Evolutionary conservation across 2,113 vertebrate genomes (phyloP).

Genomic region (Corythornis cristatus): DNA sequence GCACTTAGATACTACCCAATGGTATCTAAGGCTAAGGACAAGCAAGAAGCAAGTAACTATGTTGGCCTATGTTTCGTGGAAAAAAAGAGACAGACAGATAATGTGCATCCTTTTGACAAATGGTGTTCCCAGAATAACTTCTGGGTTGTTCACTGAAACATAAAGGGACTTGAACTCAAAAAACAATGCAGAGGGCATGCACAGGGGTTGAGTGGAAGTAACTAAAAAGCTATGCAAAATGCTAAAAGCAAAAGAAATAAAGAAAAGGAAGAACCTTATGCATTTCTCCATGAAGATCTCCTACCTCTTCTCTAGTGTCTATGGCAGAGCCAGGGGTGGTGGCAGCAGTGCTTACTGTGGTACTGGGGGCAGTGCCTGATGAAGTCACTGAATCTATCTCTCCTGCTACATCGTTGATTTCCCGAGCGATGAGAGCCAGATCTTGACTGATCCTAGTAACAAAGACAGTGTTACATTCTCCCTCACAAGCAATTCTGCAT

Average conservation of each 20-base stretch:
- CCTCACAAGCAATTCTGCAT: not conserved
- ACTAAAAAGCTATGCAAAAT: constrained; percentile 74
- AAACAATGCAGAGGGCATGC: constrained; percentile 68
- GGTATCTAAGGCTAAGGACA: constrained; percentile 46
- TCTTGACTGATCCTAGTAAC: constrained; percentile 97
- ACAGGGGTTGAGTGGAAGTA: constrained; percentile 33
- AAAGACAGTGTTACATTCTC: constrained; percentile 62
- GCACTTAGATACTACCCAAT: constrained; percentile 40
- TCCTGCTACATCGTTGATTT: constrained; percentile 99
- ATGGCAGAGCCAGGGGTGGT: constrained; percentile 99
- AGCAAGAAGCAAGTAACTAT: constrained; percentile 29
- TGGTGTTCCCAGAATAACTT: constrained; percentile 34
- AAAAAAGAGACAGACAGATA: constrained; percentile 57
- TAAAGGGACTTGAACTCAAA: constrained; percentile 66
- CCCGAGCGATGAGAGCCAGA: constrained; percentile 96
- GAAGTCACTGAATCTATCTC: constrained; percentile 99
- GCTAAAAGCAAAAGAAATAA: constrained; percentile 85
- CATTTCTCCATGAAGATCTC: constrained; percentile 91
- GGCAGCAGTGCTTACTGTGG: constrained; percentile 98
- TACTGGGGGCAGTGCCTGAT: constrained; percentile 97
- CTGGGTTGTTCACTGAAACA: constrained; percentile 34
- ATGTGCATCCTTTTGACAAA: not conserved
- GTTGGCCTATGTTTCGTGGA: constrained; percentile 10
- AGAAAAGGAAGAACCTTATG: constrained; percentile 92
- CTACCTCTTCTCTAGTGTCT: constrained; percentile 99